Conservation (phyloP, 2,888 invertebrate species). For the Melieria crassipennis region DNA sequence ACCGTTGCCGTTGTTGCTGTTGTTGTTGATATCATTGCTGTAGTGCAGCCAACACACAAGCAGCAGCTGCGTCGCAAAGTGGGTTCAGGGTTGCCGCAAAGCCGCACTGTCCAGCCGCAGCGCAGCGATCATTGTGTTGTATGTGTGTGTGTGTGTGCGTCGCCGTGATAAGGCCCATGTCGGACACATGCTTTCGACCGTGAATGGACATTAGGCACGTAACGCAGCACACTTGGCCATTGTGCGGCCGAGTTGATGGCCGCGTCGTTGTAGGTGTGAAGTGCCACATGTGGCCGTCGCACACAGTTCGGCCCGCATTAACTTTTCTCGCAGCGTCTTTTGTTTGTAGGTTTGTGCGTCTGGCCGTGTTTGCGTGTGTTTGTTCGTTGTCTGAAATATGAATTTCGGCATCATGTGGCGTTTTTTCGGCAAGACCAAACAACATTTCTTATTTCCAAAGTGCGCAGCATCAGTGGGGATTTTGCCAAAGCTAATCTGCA, state of each 20-base stretch:
- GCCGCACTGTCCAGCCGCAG: too few relatives aligned
- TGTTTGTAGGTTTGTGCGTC: not conserved
- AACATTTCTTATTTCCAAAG: too few relatives aligned
- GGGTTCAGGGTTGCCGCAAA: too few relatives aligned
- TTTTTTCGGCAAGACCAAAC: not conserved
- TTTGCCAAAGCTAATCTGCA: too few relatives aligned
- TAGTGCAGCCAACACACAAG: too few relatives aligned
- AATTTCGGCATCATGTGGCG: not conserved
- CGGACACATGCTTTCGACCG: conserved; percentile 8
- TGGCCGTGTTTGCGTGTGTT: too few relatives aligned
- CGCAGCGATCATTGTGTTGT: too few relatives aligned
- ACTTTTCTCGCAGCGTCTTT: conserved; percentile 10
- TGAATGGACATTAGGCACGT: conserved; percentile 31
- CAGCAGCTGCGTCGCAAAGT: too few relatives aligned
- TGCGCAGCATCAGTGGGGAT: too few relatives aligned
- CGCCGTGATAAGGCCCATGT: conserved; percentile 1
- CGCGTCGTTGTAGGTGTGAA: conserved; percentile 51
- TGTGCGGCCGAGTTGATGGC: conserved; percentile 1
- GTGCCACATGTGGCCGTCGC: conserved; percentile 50
- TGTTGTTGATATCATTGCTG: too few relatives aligned
- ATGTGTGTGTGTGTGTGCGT: not conserved
- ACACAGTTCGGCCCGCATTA: conserved; percentile 16
- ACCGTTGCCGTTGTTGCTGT: too few relatives aligned
- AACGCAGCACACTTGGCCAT: not conserved
- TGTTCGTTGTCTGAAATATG: too few relatives aligned